Conservation (phyloP, 1,140 invertebrate species). For the Brachionus rubens region DNA sequence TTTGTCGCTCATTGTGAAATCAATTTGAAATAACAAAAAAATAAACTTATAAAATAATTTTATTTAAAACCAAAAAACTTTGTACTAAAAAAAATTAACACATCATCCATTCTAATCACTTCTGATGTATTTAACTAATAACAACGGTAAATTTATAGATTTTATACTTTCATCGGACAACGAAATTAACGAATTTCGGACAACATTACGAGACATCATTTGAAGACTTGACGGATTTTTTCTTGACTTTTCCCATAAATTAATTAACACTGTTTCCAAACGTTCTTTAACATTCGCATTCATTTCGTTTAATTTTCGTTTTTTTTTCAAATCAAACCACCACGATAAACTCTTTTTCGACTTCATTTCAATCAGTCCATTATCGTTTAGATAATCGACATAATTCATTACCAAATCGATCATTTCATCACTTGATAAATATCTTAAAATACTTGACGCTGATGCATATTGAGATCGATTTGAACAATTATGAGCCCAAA, state of each 20-base stretch:
- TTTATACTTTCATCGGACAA: neutral
- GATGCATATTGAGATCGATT: neutral
- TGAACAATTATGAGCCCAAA: neutral
- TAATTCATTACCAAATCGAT: neutral
- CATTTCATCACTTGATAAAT: slow-evolving; percentile 12
- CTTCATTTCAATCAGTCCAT: neutral
- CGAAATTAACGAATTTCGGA: neutral
- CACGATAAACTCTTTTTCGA: neutral
- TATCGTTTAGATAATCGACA: neutral
- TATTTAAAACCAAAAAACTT: no score
- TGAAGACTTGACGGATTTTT: neutral
- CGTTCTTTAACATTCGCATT: neutral
- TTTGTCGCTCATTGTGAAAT: no score
- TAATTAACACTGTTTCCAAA: neutral
- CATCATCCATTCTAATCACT: neutral
- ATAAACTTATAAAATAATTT: no score
- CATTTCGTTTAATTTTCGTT: neutral
- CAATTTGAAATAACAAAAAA: no score
- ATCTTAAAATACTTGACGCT: neutral
- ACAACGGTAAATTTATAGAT: neutral
- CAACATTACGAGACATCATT: neutral
- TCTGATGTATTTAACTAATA: slow-evolving; percentile 11
- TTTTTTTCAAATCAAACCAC: slow-evolving; percentile 15
- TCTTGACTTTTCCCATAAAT: neutral
- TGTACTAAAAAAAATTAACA: no score